Evolutionary conservation across 2,888 invertebrate species (phyloP), one percentile per base, ranked within the genome.

Genomic region (Thelaira solivaga): DNA sequence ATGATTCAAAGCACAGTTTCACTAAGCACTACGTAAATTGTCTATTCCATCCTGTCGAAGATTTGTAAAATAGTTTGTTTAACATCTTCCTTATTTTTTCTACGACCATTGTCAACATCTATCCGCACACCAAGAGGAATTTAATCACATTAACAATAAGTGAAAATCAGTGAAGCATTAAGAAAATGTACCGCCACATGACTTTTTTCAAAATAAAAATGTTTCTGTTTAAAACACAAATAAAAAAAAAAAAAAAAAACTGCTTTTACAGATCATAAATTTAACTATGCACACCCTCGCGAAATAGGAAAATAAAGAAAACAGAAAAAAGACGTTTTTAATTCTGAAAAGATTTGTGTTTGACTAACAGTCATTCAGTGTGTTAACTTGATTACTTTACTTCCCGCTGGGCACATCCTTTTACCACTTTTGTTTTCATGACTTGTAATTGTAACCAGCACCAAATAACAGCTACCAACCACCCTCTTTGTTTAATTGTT

Each of bases 311-410:
- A 36, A 11, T 4, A 1, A 39, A 24, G 39, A 55, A 5, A 13
- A 22, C 22, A 22, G 18, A 29, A 16, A 47, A 24, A 3, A 43
- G 43, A 31, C 41, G 10, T 62, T 62, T 53, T 11, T 20, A 34
- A 61, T 61, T 75, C 36, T 39, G 62, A 68, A 68, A 61, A 55
- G 61, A 68, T 68, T 61, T 75, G 43, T 8, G 26, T 53, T 26
- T 26, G 22, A 24, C 64, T 13, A 45, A 49, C 57, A 11, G 59
- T 16, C 26, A n/a, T n/a, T n/a, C n/a, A 53, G 49, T 49, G 59
- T 59, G 69, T 65, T 78, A 78, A 78, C 78, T 69, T 78, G 78
- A 78, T 78, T 78, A 78, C 74, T 78, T 78, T 78, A 78, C 65
- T 61, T 71, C 64, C 78, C 51, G 62, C 68, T 68, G 72, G 47